phyloP scores from a whole-genome alignment of 2,797 vertebrate species.

The Harpagifer antarcticus region DNA sequence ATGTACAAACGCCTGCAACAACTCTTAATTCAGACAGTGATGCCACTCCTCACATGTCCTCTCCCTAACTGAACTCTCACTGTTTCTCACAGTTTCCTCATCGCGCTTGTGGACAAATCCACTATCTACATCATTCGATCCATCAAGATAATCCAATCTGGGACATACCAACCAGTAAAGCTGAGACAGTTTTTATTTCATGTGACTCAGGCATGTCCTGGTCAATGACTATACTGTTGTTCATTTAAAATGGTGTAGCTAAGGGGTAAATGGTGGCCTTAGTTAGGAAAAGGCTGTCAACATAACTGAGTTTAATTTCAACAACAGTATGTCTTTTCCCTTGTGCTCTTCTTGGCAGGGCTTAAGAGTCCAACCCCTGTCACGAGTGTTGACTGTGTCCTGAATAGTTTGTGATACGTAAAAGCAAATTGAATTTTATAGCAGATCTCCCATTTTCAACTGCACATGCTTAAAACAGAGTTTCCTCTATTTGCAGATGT shows the following conservation, averaged over 20 bases:
- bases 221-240: conserved; percentile 43
- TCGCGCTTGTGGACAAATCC: conserved; percentile 34
- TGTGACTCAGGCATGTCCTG: conserved; percentile 44
- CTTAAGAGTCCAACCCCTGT: conserved; percentile 44
- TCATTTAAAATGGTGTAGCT: conserved; percentile 48
- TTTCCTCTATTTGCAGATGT: conserved; percentile 49
- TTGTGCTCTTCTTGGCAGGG: conserved; percentile 52
- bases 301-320: conserved; percentile 44
- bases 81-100: conserved; percentile 22
- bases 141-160: conserved; percentile 36
- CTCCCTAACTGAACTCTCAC: conserved; percentile 35
- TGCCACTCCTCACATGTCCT: conserved; percentile 24
- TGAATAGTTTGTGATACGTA: conserved; percentile 61
- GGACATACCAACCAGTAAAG: conserved; percentile 27
- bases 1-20: background rate
- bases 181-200: conserved; percentile 29
- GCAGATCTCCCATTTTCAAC: conserved; percentile 50
- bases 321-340: conserved; percentile 51
- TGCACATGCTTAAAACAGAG: conserved; percentile 46
- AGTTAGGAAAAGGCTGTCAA: conserved; percentile 26
- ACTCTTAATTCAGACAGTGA: conserved; percentile 18
- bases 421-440: conserved; percentile 68
- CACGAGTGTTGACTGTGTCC: conserved; percentile 55
- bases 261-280: conserved; percentile 36
- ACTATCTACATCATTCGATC: conserved; percentile 25